Percentiles rank a stretch among this genome's conserved stretches.
phyloP scores from a whole-genome alignment of 2,888 invertebrate species.

The Drosophila heteroneura region DNA sequence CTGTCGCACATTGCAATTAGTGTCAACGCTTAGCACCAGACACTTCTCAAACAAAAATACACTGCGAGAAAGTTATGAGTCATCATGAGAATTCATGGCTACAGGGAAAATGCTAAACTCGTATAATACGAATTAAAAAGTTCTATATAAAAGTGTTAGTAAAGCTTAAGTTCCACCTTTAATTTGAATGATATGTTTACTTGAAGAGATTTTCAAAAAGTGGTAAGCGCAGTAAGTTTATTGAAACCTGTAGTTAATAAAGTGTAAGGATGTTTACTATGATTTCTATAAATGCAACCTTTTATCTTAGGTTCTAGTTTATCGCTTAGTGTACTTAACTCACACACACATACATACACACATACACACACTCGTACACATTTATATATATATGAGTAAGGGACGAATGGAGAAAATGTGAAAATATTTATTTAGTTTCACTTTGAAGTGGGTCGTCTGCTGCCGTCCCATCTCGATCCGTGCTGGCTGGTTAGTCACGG shows the following conservation, averaged over 20 bases:
- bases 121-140: not conserved
- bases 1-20: slow-evolving; percentile 69
- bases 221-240: not conserved
- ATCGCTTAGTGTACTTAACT: slow-evolving; percentile 22
- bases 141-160: not conserved
- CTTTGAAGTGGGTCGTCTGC: slow-evolving; percentile 66
- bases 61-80: slow-evolving; percentile 7
- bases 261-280: too few species aligned
- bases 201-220: too few species aligned
- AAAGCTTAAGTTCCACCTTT: not conserved
- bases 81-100: too few species aligned
- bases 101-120: not conserved
- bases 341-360: not conserved
- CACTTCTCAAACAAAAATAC: slow-evolving; percentile 24
- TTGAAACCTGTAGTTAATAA: not conserved
- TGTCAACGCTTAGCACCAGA: slow-evolving; percentile 56
- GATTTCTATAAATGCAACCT: not conserved
- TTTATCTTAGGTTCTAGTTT: not conserved
- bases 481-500: slow-evolving; percentile 35
- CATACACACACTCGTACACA: not conserved
- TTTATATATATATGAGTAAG: slow-evolving; percentile 24
- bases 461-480: slow-evolving; percentile 12
- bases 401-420: slow-evolving; percentile 40
- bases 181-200: not conserved
- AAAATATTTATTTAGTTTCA: slow-evolving; percentile 77